Evolutionary conservation across 2,888 invertebrate species (phyloP), one percentile per base, ranked within the genome.

Genomic region (Mythimna impura): DNA sequence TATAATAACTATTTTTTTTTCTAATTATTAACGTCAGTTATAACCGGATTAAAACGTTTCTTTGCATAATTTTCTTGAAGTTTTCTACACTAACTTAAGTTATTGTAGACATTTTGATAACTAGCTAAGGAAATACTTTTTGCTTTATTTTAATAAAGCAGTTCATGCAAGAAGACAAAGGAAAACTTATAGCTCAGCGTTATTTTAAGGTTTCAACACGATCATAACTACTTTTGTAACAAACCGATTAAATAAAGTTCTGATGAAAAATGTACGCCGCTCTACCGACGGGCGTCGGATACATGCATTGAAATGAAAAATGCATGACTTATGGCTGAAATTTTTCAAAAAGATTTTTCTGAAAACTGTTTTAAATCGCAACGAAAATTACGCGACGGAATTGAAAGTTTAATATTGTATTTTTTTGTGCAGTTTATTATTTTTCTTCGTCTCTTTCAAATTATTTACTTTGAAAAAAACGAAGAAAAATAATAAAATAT

Each of bases 281-380:
- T 62, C 40, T 22, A 54, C 52, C 12, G 10, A 10, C 55, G 17
- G 22, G 43, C n/a, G 62, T 68, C 55, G 34, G 55, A 71, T 47
- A 63, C 69, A 58, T 30, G 60, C 52, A 73, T 67, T 67, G 58
- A 68, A 81, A 71, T 76, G 67, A 76, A 76, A 76, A 76, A 52
- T 58, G 25, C 34, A 63, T 70, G 71, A 71, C 34, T n/a, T 58
- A 72, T 52, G 10, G 5, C 30, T 50, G n/a, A 57, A 57, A 40
- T n/a, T 57, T 68, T 25, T 47, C 57, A 65, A 52, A 60, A 68
- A 20, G n/a, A 10, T n/a, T 62, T 55, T 71, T 64, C 66, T 58
- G 12, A 54, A 57, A 66, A 34, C 14, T 34, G 47, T 62, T 75
- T 64, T 52, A 43, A n/a, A 30, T 40, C 40, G 20, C 30, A 74